A percentile compares a stretch with the other conserved stretches of the same genome.
phyloP scores from a whole-genome alignment of 2,113 vertebrate genomes.

The Chauna torquata region DNA sequence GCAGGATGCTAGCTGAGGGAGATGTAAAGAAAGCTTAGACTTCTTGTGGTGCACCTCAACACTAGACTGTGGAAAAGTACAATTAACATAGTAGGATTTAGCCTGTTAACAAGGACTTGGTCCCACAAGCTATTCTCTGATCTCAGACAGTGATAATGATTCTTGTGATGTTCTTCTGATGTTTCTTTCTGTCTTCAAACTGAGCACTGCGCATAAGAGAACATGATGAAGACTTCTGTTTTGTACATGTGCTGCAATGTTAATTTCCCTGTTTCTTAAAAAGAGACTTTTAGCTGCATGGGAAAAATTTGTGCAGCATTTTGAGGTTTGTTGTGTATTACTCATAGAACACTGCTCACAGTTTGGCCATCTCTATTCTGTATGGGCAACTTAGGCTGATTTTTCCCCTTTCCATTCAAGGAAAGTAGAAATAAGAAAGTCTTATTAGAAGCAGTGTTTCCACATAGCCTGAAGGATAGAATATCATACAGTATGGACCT shows the following conservation, averaged over 20 bases:
- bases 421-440: background rate
- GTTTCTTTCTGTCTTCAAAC: background rate
- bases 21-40: background rate
- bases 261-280: background rate
- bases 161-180: background rate
- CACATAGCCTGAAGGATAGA: background rate
- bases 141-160: background rate
- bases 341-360: background rate
- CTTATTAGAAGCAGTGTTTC: background rate
- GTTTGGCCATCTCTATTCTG: background rate
- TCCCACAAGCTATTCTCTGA: background rate
- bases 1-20: background rate
- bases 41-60: background rate
- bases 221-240: background rate
- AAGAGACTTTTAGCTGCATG: background rate
- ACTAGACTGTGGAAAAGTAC: background rate
- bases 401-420: background rate
- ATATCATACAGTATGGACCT: background rate
- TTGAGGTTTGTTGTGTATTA: fast-evolving
- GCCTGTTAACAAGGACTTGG: background rate
- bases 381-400: background rate
- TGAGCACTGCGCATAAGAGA: background rate
- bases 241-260: fast-evolving
- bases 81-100: background rate
- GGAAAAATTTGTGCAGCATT: background rate